Evolutionary conservation across 2,888 invertebrate species (phyloP).

Genomic region (Pollenia amentaria): DNA sequence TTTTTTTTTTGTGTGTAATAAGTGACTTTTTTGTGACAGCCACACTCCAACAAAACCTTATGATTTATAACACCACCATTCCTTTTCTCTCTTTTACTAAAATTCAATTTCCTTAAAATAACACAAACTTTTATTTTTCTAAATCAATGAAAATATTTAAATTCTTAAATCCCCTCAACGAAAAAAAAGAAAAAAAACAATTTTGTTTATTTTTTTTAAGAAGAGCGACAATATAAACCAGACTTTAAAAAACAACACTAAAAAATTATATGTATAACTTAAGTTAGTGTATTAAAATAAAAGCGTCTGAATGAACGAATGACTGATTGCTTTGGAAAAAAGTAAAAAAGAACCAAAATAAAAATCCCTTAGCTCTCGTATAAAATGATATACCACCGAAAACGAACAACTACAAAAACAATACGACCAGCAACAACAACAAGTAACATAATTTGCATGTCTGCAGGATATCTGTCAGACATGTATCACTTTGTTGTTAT

Average conservation of each 20-base stretch:
- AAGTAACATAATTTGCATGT: conserved; percentile 79
- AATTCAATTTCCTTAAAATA: conserved; percentile 42
- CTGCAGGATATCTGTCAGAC: conserved; percentile 79
- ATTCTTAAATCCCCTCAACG: neutral
- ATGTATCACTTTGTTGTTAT: conserved; percentile 70
- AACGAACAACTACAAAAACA: conserved; percentile 17
- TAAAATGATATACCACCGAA: conserved; percentile 34
- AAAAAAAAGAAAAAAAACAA: neutral
- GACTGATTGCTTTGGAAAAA: conserved; percentile 10
- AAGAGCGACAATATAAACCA: conserved; percentile 31
- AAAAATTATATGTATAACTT: conserved; percentile 34
- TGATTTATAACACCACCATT: neutral
- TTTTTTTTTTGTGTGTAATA: no score
- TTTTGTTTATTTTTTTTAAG: conserved; percentile 11
- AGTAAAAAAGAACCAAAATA: neutral
- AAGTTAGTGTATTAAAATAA: conserved; percentile 40
- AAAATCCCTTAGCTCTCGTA: conserved; percentile 38
- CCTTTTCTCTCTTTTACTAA: neutral
- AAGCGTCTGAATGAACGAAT: neutral
- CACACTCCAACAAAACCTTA: neutral
- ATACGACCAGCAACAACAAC: conserved; percentile 60
- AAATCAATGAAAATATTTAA: conserved; percentile 33
- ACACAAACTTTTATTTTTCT: neutral
- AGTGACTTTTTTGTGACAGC: neutral
- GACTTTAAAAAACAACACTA: conserved; percentile 18